These are phyloP conservation scores for Macrosteles quadrilineatus DNA, from an alignment of 1,140 invertebrate genomes.

Conservation along the genomic window DNA sequence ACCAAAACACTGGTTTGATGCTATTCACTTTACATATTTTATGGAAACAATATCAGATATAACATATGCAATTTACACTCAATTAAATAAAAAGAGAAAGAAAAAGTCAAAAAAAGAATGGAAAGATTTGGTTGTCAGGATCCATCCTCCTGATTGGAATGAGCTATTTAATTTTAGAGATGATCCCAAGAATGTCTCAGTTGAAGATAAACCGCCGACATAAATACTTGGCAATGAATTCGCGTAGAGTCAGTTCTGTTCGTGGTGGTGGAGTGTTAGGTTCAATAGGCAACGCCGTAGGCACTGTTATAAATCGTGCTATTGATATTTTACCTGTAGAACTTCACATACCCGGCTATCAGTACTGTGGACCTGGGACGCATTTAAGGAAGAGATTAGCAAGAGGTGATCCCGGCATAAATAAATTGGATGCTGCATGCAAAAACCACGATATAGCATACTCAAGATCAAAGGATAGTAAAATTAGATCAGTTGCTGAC, in stretches of 20 bases:
- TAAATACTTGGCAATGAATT: not conserved
- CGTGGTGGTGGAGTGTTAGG: not conserved
- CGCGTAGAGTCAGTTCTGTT: not conserved
- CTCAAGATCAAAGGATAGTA: slow-evolving; percentile 45
- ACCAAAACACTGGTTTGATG: not conserved
- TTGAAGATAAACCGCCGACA: too few species aligned
- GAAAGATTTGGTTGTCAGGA: not conserved
- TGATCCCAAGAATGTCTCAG: not conserved
- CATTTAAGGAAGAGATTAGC: slow-evolving; percentile 49
- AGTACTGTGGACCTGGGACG: slow-evolving; percentile 54
- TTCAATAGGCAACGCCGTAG: not conserved
- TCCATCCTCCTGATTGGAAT: not conserved
- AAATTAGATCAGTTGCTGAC: slow-evolving; percentile 49
- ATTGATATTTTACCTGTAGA: slow-evolving; percentile 52
- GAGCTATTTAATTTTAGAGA: not conserved
- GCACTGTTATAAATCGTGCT: slow-evolving; percentile 21
- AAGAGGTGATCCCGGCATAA: slow-evolving; percentile 50
- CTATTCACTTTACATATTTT: not conserved
- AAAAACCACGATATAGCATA: slow-evolving; percentile 54
- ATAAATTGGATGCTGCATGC: slow-evolving; percentile 51
- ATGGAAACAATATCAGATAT: not conserved
- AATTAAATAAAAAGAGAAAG: not conserved
- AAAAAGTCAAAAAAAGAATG: not conserved
- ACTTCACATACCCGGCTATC: slow-evolving; percentile 52
- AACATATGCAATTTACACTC: not conserved